A percentile compares a stretch with the other conserved stretches of the same genome.
Conservation (phyloP, 2,888 invertebrate species). For the Scaptomyza parva region DNA sequence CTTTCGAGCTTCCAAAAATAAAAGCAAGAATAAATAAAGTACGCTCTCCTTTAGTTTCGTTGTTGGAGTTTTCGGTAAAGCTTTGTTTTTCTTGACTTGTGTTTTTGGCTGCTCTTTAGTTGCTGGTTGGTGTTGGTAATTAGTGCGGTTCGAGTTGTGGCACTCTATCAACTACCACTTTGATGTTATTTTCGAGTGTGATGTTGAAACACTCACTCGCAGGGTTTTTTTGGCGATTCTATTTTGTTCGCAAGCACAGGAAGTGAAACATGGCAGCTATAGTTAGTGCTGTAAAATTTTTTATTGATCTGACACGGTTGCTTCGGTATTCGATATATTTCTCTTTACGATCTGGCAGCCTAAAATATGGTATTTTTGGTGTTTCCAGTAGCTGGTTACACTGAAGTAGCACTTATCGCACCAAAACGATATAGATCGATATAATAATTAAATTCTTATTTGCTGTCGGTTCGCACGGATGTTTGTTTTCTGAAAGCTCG, state of each 20-base stretch:
- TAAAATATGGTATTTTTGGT: conserved; percentile 5
- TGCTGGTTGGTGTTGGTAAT: conserved; percentile 55
- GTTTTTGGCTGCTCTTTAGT: conserved; percentile 58
- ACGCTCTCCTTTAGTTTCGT: conserved; percentile 40
- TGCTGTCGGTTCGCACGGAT: conserved; percentile 1
- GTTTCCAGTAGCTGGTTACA: conserved; percentile 2
- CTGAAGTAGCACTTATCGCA: conserved; percentile 24
- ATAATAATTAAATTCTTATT: conserved; percentile 6
- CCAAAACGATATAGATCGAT: conserved; percentile 32
- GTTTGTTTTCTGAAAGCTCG: conserved; percentile 19
- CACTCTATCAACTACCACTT: conserved; percentile 83
- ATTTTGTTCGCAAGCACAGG: conserved; percentile 82
- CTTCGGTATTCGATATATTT: conserved; percentile 27
- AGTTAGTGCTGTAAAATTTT: conserved; percentile 59
- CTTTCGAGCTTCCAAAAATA: conserved; percentile 60
- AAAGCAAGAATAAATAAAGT: conserved; percentile 63
- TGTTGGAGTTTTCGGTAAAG: conserved; percentile 40
- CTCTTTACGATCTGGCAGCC: neutral
- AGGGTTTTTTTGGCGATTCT: conserved; percentile 83
- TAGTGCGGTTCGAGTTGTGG: conserved; percentile 71
- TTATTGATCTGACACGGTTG: conserved; percentile 33
- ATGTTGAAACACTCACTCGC: conserved; percentile 88
- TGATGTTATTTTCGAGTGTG: conserved; percentile 85
- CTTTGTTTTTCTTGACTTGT: conserved; percentile 56
- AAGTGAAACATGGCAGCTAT: conserved; percentile 77